Conservation (phyloP, 2,888 invertebrate species). For the Meteorus cinctellus region DNA sequence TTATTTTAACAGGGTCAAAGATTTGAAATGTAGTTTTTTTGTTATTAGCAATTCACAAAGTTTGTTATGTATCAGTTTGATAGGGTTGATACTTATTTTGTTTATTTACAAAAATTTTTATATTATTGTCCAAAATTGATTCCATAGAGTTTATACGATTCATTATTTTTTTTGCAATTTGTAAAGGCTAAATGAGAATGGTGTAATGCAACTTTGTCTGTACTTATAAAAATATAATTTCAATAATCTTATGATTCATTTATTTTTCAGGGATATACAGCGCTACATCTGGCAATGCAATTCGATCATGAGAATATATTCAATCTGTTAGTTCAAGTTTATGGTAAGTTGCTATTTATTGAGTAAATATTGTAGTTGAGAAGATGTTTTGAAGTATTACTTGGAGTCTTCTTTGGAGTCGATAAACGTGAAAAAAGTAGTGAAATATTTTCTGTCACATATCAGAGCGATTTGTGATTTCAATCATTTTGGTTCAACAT, state of each 20-base stretch:
- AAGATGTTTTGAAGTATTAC: neutral
- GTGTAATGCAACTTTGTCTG: neutral
- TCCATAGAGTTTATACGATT: too few species aligned
- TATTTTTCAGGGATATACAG: constrained; percentile 89
- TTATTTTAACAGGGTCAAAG: neutral
- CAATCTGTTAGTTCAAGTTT: constrained; percentile 90
- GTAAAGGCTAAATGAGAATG: neutral
- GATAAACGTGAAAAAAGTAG: too few species aligned
- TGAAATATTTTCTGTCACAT: too few species aligned
- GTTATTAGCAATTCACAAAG: neutral
- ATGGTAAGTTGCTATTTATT: constrained; percentile 80
- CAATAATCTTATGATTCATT: constrained; percentile 11
- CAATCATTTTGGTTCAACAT: too few species aligned
- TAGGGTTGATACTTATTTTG: too few species aligned
- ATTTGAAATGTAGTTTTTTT: neutral
- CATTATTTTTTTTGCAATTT: neutral
- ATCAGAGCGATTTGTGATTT: too few species aligned
- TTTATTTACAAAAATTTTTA: too few species aligned
- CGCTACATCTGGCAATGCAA: constrained; percentile 93
- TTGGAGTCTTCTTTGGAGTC: too few species aligned
- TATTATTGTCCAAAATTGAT: too few species aligned
- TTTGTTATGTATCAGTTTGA: too few species aligned
- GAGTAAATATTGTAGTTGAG: too few species aligned
- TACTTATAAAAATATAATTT: constrained; percentile 8
- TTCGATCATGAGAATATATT: constrained; percentile 91